These are phyloP conservation scores for Pycnomerus fuliginosus DNA, from an alignment of 2,888 invertebrate genomes.

Conservation along the genomic window DNA sequence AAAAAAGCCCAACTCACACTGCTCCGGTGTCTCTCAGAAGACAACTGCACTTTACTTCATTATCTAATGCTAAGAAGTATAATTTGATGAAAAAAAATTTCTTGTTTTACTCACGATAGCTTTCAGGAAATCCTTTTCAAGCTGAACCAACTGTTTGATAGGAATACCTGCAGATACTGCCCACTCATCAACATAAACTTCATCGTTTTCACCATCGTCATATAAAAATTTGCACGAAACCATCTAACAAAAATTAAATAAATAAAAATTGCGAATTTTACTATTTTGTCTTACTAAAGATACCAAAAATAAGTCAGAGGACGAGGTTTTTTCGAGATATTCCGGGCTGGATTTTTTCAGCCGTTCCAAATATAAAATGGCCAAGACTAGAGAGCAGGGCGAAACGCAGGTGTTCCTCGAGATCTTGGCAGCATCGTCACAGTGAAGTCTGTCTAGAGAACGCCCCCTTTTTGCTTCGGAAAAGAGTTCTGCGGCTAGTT, in stretches of 20 bases:
- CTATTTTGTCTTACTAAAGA: slow-evolving; percentile 75
- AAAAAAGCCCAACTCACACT: no score
- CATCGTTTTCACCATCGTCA: slow-evolving; percentile 90
- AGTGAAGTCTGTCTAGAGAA: slow-evolving; percentile 73
- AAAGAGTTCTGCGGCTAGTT: slow-evolving; percentile 83
- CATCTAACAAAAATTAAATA: slow-evolving; percentile 66
- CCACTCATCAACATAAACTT: slow-evolving; percentile 91
- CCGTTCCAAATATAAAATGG: slow-evolving; percentile 90
- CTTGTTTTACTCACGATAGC: slow-evolving; percentile 73
- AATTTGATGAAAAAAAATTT: slow-evolving; percentile 2
- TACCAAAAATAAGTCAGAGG: slow-evolving; percentile 91
- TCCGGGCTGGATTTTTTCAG: slow-evolving; percentile 78
- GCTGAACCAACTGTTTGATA: slow-evolving; percentile 70
- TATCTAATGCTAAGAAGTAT: no score
- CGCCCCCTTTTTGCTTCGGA: slow-evolving; percentile 74
- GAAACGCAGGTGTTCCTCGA: slow-evolving; percentile 81
- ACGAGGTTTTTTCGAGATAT: slow-evolving; percentile 79
- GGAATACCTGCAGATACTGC: slow-evolving; percentile 79
- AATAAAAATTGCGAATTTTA: no score
- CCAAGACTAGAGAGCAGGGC: slow-evolving; percentile 90
- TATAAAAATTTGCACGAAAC: slow-evolving; percentile 95
- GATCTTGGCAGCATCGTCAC: slow-evolving; percentile 74
- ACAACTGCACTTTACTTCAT: no score
- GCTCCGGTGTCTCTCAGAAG: no score
- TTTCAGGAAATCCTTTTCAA: slow-evolving; percentile 85